A percentile compares a stretch with the other conserved stretches of the same genome.
Evolutionary conservation across 64 coral and sea anemone genomes (phyloP).

Genomic region (Montipora foliosa): DNA sequence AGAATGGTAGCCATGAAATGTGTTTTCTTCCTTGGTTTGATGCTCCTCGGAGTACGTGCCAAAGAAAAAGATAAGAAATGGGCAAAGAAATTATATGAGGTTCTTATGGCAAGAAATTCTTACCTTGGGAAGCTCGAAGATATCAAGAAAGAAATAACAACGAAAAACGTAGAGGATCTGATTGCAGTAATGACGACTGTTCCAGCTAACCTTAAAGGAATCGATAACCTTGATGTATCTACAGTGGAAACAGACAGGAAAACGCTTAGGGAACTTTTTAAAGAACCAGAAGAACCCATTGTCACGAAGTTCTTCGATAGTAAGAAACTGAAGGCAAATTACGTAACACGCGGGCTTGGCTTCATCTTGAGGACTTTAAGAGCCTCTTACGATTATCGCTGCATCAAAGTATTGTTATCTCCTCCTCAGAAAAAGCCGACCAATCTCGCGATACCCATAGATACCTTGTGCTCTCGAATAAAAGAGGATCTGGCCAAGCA

Average conservation of each 20-base stretch:
- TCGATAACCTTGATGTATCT: constrained; percentile 21
- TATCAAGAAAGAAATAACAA: neutral
- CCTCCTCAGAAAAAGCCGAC: neutral
- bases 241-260: neutral
- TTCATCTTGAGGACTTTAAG: constrained; percentile 24
- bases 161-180: neutral
- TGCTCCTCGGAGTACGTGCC: neutral
- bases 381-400: constrained; percentile 21
- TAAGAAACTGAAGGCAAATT: constrained; percentile 5
- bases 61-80: neutral
- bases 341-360: constrained; percentile 1
- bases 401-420: neutral
- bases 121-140: neutral
- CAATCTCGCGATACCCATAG: neutral
- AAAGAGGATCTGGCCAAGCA: constrained; percentile 21
- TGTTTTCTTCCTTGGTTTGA: neutral
- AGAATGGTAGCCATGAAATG: constrained; percentile 1
- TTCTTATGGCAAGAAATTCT: constrained; percentile 22
- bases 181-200: neutral
- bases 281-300: constrained; percentile 9
- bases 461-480: constrained; percentile 29
- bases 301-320: constrained; percentile 27
- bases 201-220: constrained; percentile 10
- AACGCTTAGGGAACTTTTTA: neutral
- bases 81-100: neutral